Evolutionary conservation across 2,113 vertebrate genomes (phyloP).

Genomic region (Rousettus leschenaultii): DNA sequence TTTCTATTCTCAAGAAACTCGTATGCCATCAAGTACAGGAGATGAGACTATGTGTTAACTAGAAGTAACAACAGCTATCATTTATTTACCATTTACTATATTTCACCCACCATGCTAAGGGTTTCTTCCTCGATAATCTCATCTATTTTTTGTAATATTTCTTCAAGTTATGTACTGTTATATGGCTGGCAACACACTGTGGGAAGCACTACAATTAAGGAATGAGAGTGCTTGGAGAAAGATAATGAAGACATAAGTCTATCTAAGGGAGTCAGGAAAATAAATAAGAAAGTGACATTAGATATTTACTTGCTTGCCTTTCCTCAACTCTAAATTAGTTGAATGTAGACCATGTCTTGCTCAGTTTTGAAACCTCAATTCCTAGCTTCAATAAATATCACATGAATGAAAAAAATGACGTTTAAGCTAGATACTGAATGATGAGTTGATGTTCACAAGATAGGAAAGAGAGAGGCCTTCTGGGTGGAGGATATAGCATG

Average conservation of each 20-base stretch:
- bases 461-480: neutral
- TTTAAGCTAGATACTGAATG: neutral
- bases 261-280: neutral
- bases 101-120: neutral
- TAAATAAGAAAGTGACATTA: neutral
- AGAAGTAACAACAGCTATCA: neutral
- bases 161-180: neutral
- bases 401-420: neutral
- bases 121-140: neutral
- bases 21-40: neutral
- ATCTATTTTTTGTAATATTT: neutral
- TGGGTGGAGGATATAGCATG: neutral
- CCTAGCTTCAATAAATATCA: neutral
- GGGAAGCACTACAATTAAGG: neutral
- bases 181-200: neutral
- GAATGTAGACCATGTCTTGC: neutral
- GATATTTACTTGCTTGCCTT: neutral
- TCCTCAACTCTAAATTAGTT: neutral
- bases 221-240: neutral
- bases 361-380: neutral
- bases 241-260: neutral
- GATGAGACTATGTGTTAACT: neutral
- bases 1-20: neutral
- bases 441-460: neutral
- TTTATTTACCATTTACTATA: neutral